A percentile compares a stretch with the other conserved stretches of the same genome.
Conservation (phyloP, 53 echinoderm and acorn worm genomes). For the Paracentrotus lividus region DNA sequence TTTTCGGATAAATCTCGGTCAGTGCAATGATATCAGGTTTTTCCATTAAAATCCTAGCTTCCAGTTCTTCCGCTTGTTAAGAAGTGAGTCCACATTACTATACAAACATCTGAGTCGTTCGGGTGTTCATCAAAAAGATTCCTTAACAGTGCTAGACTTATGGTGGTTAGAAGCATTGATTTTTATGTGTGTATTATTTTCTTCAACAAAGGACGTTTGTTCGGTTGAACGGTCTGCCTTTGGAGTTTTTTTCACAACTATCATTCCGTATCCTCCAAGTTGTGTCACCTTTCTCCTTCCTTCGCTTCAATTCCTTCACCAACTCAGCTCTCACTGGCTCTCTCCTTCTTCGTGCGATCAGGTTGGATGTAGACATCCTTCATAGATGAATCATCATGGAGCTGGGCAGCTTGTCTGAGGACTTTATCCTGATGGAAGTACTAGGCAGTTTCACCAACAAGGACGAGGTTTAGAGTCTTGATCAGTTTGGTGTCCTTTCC, state of each 20-base stretch:
- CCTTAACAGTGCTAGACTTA: neutral
- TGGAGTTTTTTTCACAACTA: neutral
- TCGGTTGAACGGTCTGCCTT: neutral
- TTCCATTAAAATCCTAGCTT: neutral
- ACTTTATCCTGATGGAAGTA: neutral
- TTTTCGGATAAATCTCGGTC: slow-evolving; percentile 23
- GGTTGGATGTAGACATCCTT: slow-evolving; percentile 38
- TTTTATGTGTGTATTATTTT: neutral
- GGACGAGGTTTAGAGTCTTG: neutral
- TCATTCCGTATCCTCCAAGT: neutral
- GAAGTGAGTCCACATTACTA: neutral
- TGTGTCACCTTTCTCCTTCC: neutral
- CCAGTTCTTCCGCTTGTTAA: neutral
- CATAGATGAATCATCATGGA: neutral
- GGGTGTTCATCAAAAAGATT: too few relatives aligned
- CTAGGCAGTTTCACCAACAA: neutral
- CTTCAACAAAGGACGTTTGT: neutral
- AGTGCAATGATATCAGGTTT: slow-evolving; percentile 46
- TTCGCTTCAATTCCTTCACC: neutral
- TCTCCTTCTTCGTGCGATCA: slow-evolving; percentile 33
- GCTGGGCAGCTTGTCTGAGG: neutral
- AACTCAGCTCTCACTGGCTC: neutral
- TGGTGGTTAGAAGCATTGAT: neutral
- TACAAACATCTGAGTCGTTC: neutral
- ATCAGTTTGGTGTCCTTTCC: neutral